Percentiles rank a stretch among this genome's conserved stretches.
phyloP scores from a whole-genome alignment of 1,140 invertebrate genomes.

The Anadara kagoshimensis region DNA sequence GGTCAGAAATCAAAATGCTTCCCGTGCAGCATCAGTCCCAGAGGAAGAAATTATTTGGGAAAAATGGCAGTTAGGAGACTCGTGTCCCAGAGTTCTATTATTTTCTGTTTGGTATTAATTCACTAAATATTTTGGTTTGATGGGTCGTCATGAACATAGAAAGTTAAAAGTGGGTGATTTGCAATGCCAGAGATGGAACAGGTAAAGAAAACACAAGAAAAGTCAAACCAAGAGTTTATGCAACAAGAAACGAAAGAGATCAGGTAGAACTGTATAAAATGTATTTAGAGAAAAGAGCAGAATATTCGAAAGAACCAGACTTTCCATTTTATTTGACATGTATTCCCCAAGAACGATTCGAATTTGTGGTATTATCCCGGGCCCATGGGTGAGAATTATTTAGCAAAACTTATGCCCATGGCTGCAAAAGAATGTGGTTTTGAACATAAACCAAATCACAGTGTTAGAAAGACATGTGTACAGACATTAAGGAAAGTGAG shows the following conservation, averaged over 20 bases:
- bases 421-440: too few species aligned
- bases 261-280: too few species aligned
- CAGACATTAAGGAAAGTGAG: constrained; percentile 2
- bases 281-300: too few species aligned
- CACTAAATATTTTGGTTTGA: constrained; percentile 7
- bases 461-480: too few species aligned
- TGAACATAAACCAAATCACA: too few species aligned
- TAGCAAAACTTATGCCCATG: constrained; percentile 11
- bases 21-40: not conserved
- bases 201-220: too few species aligned
- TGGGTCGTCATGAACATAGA: not conserved
- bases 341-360: not conserved
- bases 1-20: not conserved
- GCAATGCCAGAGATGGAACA: too few species aligned
- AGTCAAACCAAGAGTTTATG: too few species aligned
- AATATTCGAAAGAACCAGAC: too few species aligned
- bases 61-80: not conserved
- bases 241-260: too few species aligned
- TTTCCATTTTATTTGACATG: too few species aligned
- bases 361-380: constrained; percentile 3
- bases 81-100: not conserved
- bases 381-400: not conserved
- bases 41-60: too few species aligned
- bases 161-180: not conserved
- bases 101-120: constrained; percentile 12